Evolutionary conservation across 1,140 invertebrate species (phyloP).

Genomic region (Cardiocondyla obscurior): DNA sequence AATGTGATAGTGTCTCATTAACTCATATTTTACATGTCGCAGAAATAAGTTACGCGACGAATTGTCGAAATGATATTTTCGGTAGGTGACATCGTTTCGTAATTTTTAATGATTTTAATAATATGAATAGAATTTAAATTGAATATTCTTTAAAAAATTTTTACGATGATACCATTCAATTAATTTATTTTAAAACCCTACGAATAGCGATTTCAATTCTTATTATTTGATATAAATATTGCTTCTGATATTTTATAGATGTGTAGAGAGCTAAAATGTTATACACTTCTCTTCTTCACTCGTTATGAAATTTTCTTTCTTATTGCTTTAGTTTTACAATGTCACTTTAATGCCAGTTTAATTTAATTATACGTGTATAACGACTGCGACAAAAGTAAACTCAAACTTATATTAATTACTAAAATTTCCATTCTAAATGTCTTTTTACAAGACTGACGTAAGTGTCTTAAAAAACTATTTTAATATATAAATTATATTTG

Average conservation of each 20-base stretch:
- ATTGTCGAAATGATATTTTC: not conserved
- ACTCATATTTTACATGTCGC: too few species aligned
- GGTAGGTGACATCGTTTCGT: not conserved
- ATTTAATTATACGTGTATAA: not conserved
- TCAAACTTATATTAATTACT: not conserved
- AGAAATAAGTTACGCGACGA: not conserved
- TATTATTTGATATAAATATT: too few species aligned
- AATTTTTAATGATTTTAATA: not conserved
- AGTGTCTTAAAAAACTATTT: not conserved
- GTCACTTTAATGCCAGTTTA: not conserved
- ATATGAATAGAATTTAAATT: too few species aligned
- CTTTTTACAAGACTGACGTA: too few species aligned
- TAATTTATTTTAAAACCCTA: not conserved
- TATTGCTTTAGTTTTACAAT: not conserved
- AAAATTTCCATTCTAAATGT: not conserved
- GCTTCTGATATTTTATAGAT: not conserved
- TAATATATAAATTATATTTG: not conserved
- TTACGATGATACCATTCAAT: too few species aligned
- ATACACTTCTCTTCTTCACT: not conserved
- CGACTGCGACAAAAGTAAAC: not conserved
- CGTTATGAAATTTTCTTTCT: not conserved
- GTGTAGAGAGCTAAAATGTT: not conserved
- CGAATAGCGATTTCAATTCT: too few species aligned
- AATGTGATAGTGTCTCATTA: too few species aligned
- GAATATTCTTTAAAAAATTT: too few species aligned